These are phyloP conservation scores for Harlomillsia oculata DNA, from an alignment of 1,140 invertebrate species.

Conservation along the genomic window DNA sequence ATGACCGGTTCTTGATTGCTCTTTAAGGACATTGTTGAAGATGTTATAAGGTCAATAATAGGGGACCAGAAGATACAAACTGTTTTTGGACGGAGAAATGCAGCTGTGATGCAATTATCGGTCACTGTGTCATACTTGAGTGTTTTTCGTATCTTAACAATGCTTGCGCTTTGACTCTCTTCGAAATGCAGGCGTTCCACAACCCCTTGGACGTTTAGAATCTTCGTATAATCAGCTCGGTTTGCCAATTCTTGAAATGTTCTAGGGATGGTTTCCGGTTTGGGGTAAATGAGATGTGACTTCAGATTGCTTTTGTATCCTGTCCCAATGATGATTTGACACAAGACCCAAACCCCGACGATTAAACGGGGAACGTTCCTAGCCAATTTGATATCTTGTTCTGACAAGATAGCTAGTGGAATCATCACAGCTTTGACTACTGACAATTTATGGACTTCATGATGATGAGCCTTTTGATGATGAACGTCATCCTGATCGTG, in stretches of 20 bases:
- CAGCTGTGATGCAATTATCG: background rate
- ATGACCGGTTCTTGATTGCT: background rate
- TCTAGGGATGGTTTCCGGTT: conserved; percentile 1
- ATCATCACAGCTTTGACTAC: no score
- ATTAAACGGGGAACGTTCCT: no score
- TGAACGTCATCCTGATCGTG: no score
- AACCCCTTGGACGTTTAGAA: background rate
- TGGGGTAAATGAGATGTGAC: conserved; percentile 2
- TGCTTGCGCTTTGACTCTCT: background rate
- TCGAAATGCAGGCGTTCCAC: background rate
- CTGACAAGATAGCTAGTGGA: no score
- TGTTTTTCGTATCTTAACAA: background rate
- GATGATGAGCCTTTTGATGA: no score
- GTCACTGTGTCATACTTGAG: no score
- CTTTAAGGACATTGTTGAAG: background rate
- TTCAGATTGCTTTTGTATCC: conserved; percentile 8
- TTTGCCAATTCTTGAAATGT: background rate
- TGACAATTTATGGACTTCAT: no score
- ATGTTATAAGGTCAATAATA: background rate
- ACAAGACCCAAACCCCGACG: no score
- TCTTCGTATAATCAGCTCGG: conserved; percentile 2
- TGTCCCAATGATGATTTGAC: no score
- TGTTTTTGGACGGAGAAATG: background rate
- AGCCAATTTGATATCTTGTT: no score
- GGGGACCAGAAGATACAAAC: background rate